phyloP scores from a whole-genome alignment of 2,797 vertebrate genomes.

The Crocodylus rhombifer region DNA sequence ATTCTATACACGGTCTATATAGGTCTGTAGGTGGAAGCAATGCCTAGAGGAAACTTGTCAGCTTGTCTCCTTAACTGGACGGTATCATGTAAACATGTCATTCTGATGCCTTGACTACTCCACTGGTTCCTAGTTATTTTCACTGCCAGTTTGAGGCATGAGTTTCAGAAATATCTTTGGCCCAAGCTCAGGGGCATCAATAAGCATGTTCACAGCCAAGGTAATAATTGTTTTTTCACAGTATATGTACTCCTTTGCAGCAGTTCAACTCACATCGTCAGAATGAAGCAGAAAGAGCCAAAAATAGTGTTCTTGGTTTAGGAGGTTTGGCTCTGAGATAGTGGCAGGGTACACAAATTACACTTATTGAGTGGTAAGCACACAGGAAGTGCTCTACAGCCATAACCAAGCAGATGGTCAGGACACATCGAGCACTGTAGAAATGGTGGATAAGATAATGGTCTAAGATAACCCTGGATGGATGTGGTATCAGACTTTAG shows the following conservation, averaged over 20 bases:
- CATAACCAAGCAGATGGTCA: too few species aligned
- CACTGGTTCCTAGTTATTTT: neutral
- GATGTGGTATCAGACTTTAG: too few species aligned
- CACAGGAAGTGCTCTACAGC: too few species aligned
- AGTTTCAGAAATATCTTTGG: neutral
- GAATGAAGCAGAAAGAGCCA: neutral
- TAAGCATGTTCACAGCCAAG: neutral
- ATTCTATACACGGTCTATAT: too few species aligned
- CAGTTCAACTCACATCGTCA: accelerated
- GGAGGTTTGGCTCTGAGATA: too few species aligned
- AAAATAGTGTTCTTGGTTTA: too few species aligned
- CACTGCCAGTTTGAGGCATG: neutral
- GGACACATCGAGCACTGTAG: too few species aligned
- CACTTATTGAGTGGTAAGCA: too few species aligned
- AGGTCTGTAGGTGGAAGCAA: too few species aligned
- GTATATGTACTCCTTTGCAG: neutral
- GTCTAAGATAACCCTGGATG: too few species aligned
- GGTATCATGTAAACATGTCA: neutral
- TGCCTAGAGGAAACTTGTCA: neutral
- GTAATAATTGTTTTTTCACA: neutral
- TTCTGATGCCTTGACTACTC: neutral
- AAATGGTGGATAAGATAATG: too few species aligned
- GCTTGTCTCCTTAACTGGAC: neutral
- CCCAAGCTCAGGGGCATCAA: neutral
- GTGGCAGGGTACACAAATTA: too few species aligned